Evolutionary conservation across 2,888 invertebrate species (phyloP).

Genomic region (Drosophila algonquin): DNA sequence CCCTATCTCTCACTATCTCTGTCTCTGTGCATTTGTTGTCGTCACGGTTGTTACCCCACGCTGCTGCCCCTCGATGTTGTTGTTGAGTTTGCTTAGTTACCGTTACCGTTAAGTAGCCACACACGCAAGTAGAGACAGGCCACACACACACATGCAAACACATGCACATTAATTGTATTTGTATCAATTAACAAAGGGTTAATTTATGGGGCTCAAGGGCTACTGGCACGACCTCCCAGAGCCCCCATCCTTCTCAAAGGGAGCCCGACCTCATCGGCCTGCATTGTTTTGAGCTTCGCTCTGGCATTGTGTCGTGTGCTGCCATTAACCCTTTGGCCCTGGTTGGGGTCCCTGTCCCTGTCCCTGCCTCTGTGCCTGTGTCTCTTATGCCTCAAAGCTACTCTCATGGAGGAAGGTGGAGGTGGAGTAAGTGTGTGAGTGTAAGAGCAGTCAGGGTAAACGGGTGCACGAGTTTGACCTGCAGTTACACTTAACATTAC

Average conservation of each 20-base stretch:
- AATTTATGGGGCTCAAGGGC: constrained; percentile 82
- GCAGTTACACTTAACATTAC: constrained; percentile 71
- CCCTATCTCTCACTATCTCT: constrained; percentile 27
- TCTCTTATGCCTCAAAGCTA: too few relatives aligned
- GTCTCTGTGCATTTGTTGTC: constrained; percentile 9
- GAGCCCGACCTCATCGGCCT: constrained; percentile 14
- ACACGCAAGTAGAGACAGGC: constrained; percentile 32
- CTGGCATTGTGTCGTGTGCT: constrained; percentile 35
- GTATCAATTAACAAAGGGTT: constrained; percentile 84
- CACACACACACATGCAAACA: constrained; percentile 5
- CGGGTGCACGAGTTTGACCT: constrained; percentile 64
- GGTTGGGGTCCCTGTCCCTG: constrained; percentile 4
- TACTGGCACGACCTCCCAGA: constrained; percentile 35
- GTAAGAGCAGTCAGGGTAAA: constrained; percentile 1
- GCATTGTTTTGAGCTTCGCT: constrained; percentile 58
- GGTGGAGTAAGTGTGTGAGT: background rate
- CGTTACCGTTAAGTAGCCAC: constrained; percentile 65
- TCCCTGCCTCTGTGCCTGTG: constrained; percentile 9
- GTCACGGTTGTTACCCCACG: constrained; percentile 29
- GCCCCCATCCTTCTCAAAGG: constrained; percentile 18
- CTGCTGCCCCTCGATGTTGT: constrained; percentile 31
- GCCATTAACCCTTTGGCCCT: constrained; percentile 61
- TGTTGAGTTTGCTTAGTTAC: constrained; percentile 77
- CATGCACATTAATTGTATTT: constrained; percentile 80
- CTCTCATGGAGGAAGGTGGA: background rate